Evolutionary conservation across 2,797 vertebrate species (phyloP).

Genomic region (Crocidura indochinensis): DNA sequence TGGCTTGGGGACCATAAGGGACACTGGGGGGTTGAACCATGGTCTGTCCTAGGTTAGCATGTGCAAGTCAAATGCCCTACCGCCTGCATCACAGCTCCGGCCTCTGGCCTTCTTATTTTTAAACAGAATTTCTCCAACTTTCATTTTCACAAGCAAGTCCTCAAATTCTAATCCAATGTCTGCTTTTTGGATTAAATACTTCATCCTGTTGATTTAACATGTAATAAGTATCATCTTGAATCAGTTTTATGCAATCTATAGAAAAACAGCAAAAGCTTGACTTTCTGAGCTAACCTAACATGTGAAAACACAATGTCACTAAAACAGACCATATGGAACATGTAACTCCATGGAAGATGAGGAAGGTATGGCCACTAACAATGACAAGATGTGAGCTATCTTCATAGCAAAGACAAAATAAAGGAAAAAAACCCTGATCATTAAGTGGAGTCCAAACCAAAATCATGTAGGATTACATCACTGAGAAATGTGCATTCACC

Average conservation of each 20-base stretch:
- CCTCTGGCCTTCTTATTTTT: conserved; percentile 52
- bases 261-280: conserved; percentile 56
- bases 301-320: conserved; percentile 58
- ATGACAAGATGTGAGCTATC: conserved; percentile 17
- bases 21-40: no score
- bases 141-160: conserved; percentile 28
- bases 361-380: neutral
- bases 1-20: no score
- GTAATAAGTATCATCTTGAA: conserved; percentile 68
- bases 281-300: conserved; percentile 57
- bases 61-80: no score
- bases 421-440: neutral
- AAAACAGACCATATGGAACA: conserved; percentile 65
- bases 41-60: no score
- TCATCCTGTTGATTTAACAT: conserved; percentile 62
- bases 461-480: conserved; percentile 27
- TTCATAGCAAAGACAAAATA: conserved; percentile 1
- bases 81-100: no score
- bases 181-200: conserved; percentile 58
- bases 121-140: conserved; percentile 58
- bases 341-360: neutral
- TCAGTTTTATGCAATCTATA: conserved; percentile 57
- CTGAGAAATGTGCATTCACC: conserved; percentile 31
- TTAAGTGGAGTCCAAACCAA: conserved; percentile 39
- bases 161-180: conserved; percentile 65